A percentile compares a stretch with the other conserved stretches of the same genome.
Conservation (phyloP, 2,888 invertebrate genomes). For the Ethmia dodecea region DNA sequence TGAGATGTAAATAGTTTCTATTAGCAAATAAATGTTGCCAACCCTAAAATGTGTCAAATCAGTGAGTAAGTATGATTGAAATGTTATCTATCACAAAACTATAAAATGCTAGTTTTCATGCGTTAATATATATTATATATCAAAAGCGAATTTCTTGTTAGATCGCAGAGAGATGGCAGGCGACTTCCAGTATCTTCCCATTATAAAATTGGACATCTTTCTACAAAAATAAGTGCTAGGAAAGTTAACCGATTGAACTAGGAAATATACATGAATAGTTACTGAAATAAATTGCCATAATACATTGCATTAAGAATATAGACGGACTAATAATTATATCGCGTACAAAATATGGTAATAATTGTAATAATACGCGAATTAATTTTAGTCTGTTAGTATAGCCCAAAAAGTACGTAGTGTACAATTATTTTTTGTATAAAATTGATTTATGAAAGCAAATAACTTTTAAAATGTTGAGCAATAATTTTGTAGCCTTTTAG, state of each 20-base stretch:
- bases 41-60: conserved; percentile 47
- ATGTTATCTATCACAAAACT: conserved; percentile 14
- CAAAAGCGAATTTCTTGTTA: conserved; percentile 33
- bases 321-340: background rate
- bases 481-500: conserved; percentile 59
- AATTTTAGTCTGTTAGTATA: conserved; percentile 12
- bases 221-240: conserved; percentile 2
- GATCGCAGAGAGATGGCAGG: conserved; percentile 27
- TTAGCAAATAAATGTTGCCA: conserved; percentile 18
- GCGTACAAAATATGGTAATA: background rate
- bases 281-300: conserved; percentile 2
- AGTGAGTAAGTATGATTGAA: conserved; percentile 29
- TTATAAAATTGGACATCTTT: conserved; percentile 21
- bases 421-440: conserved; percentile 20
- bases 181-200: conserved; percentile 22
- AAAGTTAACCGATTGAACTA: background rate
- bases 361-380: background rate
- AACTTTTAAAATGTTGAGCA: conserved; percentile 46
- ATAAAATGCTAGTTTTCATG: conserved; percentile 24
- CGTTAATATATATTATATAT: conserved; percentile 36
- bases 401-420: conserved; percentile 8
- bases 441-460: conserved; percentile 22
- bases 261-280: background rate
- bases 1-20: background rate
- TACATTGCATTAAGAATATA: background rate